Evolutionary conservation across 2,888 invertebrate genomes (phyloP).

Genomic region (Nebria salina): DNA sequence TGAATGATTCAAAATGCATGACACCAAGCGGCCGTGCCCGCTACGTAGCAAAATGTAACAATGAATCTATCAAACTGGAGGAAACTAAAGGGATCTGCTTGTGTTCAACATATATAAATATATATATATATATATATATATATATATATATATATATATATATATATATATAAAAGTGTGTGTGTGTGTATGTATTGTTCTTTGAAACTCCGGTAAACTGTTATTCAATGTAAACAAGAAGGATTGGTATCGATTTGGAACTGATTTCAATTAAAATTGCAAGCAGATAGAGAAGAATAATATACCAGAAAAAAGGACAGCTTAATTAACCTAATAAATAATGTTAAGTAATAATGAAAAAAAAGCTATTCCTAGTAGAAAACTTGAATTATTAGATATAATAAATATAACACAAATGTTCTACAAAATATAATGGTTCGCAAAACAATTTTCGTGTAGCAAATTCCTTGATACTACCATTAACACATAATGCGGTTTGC

Average conservation of each 20-base stretch:
- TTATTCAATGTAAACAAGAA: background rate
- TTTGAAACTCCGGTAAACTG: background rate
- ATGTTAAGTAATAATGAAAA: too few species aligned
- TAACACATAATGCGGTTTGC: too few species aligned
- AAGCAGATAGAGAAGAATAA: background rate
- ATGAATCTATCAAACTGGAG: conserved; percentile 37
- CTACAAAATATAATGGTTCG: too few species aligned
- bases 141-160: too few species aligned
- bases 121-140: conserved; percentile 8
- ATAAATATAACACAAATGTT: too few species aligned
- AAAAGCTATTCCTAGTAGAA: too few species aligned
- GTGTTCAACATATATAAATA: conserved; percentile 34
- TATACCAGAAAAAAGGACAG: background rate
- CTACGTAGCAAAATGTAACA: conserved; percentile 18
- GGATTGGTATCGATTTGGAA: background rate
- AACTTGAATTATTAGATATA: too few species aligned
- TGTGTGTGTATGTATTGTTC: background rate
- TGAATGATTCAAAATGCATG: conserved; percentile 14
- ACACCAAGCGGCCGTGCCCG: background rate
- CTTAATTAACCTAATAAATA: too few species aligned
- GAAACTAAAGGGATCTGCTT: conserved; percentile 31
- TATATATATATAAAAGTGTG: too few species aligned
- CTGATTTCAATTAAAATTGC: background rate
- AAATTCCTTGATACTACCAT: too few species aligned
- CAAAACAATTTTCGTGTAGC: too few species aligned